Evolutionary conservation across 1,140 invertebrate species (phyloP), one percentile per base, ranked within the genome.

Genomic region (Penaeus vannamei): DNA sequence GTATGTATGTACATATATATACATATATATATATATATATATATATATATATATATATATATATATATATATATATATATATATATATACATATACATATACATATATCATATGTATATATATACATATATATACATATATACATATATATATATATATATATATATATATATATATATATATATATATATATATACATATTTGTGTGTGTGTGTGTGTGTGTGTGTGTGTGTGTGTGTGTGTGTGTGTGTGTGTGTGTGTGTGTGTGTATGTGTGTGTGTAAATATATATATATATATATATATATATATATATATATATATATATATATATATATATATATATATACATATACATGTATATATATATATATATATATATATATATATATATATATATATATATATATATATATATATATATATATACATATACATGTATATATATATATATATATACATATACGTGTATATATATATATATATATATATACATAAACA

Each of bases 361-460:
- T 23, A 23, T 23, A 69, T 23, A 69, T 23, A 69, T 23, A 69
- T 26, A 72, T 22, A 26, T 26, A 72, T 26, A 72, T 26, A 72
- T 22, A 72, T 72, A 72, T 72, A 72, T 26, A 72, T 72, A 72
- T 72, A 72, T 72, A 26, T 72, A 72, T 72, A 26, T 72, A 72
- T 72, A 19, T 72, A 72, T 72, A 72, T n/a, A 14, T 3, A 69
- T 23, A 69, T 8, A 69, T 69, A 69, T 23, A 72, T 72, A 72
- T 26, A 72, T 72, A 72, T 26, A 72, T 72, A 26, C 19, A 72
- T 72, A 26, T 72, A 72, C n/a, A 72, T 72, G 19, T 72, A 72
- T 26, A 72, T 72, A 72, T 72, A 72, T 72, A 72, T 72, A 72
- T n/a, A 72, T 72, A 72, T 72, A 72, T 72, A 72, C n/a, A 26